Conservation (phyloP, 2,113 vertebrate species). For the Rhinichthys klamathensis region DNA sequence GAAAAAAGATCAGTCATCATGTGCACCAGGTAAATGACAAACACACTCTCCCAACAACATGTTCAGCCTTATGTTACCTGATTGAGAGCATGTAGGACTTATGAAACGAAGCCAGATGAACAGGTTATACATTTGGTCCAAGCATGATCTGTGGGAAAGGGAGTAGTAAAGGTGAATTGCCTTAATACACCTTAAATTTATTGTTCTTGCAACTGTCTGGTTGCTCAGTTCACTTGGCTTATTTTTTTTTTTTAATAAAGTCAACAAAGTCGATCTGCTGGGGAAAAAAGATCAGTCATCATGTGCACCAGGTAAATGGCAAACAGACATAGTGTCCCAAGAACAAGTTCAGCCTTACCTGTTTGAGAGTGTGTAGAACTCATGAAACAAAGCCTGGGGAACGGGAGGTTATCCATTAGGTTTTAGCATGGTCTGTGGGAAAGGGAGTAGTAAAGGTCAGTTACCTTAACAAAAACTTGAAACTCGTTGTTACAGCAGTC, state of each 20-base stretch:
- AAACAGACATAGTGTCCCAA: too few relatives aligned
- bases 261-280: slow-evolving; percentile 64
- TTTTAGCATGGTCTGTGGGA: neutral
- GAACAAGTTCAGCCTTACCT: too few relatives aligned
- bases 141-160: neutral
- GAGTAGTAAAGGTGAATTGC: neutral
- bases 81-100: too few relatives aligned
- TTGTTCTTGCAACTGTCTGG: too few relatives aligned
- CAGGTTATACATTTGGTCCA: too few relatives aligned
- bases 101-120: neutral
- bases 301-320: neutral
- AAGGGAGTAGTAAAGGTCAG: neutral
- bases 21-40: neutral
- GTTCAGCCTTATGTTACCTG: neutral
- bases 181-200: too few relatives aligned
- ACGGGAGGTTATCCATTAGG: neutral
- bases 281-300: slow-evolving; percentile 62
- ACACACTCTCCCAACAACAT: too few relatives aligned
- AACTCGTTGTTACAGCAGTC: too few relatives aligned
- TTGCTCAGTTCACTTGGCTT: slow-evolving; percentile 56
- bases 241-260: neutral
- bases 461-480: neutral
- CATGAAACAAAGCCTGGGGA: neutral
- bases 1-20: slow-evolving; percentile 63
- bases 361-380: too few relatives aligned